A percentile compares a stretch with the other conserved stretches of the same genome.
Conservation (phyloP, 2,797 vertebrate species). For the Eulemur mongoz region DNA sequence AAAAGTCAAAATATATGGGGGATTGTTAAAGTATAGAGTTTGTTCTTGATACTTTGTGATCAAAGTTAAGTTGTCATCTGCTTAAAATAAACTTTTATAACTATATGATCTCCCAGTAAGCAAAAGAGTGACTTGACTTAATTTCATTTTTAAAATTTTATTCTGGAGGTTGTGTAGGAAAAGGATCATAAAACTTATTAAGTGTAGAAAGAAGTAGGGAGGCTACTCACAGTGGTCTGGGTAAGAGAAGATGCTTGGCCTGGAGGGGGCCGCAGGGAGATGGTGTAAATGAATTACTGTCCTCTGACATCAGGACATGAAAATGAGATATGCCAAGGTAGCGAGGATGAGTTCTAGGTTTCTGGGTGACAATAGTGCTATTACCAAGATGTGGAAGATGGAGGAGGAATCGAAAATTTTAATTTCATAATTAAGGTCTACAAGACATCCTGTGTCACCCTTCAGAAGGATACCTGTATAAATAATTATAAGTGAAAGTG, state of each 20-base stretch:
- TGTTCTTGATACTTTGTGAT: too few relatives aligned
- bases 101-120: not conserved
- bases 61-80: too few relatives aligned
- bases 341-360: not conserved
- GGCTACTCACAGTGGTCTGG: not conserved
- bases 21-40: too few relatives aligned
- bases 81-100: too few relatives aligned
- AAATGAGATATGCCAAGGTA: not conserved
- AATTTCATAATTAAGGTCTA: not conserved
- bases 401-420: slow-evolving; percentile 6
- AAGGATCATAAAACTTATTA: not conserved
- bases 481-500: not conserved
- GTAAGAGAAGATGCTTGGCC: not conserved
- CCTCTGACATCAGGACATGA: not conserved
- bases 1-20: too few relatives aligned
- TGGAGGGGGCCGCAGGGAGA: not conserved
- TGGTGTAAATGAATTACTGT: not conserved
- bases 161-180: not conserved
- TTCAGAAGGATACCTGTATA: not conserved
- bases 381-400: not conserved
- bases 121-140: not conserved
- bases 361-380: not conserved
- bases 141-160: slow-evolving; percentile 34
- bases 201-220: not conserved
- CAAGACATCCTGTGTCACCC: not conserved